Evolutionary conservation across 1,140 invertebrate genomes (phyloP).

Genomic region (Apocrypta bakeri): DNA sequence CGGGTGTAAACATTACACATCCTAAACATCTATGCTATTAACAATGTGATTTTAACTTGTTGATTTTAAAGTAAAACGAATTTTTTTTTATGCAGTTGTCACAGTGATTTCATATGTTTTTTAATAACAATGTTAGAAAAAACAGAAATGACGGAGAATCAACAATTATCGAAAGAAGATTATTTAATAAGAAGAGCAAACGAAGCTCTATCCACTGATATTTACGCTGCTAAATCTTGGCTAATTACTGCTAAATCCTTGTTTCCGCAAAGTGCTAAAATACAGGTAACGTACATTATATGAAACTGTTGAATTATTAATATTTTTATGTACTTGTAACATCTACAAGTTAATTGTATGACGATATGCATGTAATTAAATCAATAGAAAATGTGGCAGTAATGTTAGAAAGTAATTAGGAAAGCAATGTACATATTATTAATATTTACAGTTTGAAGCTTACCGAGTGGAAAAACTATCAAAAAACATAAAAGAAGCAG

Average conservation of each 20-base stretch:
- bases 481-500: conserved; percentile 86
- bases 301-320: no score
- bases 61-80: no score
- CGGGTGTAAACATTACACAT: no score
- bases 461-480: conserved; percentile 87
- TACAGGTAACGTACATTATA: no score
- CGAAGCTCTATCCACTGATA: conserved; percentile 80
- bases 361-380: no score
- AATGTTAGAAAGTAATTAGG: no score
- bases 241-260: conserved; percentile 92
- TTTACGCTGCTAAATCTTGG: conserved; percentile 90
- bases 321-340: no score
- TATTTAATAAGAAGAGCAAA: conserved; percentile 87
- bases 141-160: conserved; percentile 62
- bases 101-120: background rate
- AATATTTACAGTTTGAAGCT: conserved; percentile 81
- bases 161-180: conserved; percentile 79
- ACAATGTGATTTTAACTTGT: no score
- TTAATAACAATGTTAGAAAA: conserved; percentile 47
- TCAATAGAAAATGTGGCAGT: no score
- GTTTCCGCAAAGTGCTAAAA: conserved; percentile 88
- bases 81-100: no score
- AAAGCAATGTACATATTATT: conserved; percentile 8
- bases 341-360: no score
- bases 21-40: no score